A percentile compares a stretch with the other conserved stretches of the same genome.
Conservation (phyloP, 2,797 vertebrate genomes). For the Psittacula derbiana region DNA sequence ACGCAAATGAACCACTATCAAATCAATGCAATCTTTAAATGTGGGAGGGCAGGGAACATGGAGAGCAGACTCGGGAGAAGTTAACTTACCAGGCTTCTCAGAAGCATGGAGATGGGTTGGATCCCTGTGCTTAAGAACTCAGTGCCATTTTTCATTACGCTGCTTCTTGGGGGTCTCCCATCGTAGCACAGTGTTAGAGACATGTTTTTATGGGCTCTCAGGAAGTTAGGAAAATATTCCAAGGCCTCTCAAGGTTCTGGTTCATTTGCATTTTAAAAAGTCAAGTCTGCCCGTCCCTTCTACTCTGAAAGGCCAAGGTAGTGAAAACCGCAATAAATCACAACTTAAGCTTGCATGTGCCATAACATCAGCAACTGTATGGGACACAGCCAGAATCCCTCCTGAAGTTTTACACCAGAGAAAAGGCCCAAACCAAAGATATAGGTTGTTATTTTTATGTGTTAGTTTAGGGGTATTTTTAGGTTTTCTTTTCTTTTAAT, state of each 20-base stretch:
- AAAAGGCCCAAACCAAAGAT: not conserved
- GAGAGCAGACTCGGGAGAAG: not conserved
- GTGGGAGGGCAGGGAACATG: not conserved
- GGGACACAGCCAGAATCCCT: not conserved
- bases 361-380: not conserved
- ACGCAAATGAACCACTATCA: slow-evolving; percentile 37
- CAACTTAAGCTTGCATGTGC: not conserved
- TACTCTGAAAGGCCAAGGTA: slow-evolving; percentile 13
- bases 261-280: slow-evolving; percentile 59
- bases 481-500: not conserved
- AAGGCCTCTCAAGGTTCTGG: slow-evolving; percentile 13
- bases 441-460: not conserved
- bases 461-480: not conserved
- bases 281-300: not conserved
- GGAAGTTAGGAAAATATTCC: slow-evolving; percentile 31
- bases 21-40: not conserved
- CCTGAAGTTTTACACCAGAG: not conserved
- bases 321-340: slow-evolving; percentile 43
- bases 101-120: not conserved
- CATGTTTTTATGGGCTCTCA: not conserved
- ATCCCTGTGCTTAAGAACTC: not conserved
- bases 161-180: not conserved
- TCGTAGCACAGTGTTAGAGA: not conserved
- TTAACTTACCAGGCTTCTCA: not conserved
- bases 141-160: not conserved